Conservation (phyloP, 37 sponge, comb jelly and placozoan species). For the Halichondria panicea region DNA sequence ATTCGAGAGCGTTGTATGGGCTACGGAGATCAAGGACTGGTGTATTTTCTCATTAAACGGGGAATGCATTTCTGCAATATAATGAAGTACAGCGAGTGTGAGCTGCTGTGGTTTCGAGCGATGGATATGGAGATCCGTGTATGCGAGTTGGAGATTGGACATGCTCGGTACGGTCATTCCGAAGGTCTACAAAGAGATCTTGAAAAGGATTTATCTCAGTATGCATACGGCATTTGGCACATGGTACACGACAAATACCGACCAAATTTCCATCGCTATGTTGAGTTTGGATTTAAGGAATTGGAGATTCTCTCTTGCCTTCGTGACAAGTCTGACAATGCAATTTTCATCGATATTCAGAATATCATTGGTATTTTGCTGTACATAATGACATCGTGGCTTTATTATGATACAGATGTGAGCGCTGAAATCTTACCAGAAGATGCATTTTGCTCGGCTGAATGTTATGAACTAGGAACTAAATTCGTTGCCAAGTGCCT, state of each 20-base stretch:
- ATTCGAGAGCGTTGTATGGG: slow-evolving; percentile 89
- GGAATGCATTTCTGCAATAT: slow-evolving; percentile 48
- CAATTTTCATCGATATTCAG: slow-evolving; percentile 45
- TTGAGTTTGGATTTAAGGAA: slow-evolving; percentile 63
- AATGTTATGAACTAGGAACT: slow-evolving; percentile 38
- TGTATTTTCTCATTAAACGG: slow-evolving; percentile 64
- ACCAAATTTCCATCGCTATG: slow-evolving; percentile 53
- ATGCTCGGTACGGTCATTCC: slow-evolving; percentile 56
- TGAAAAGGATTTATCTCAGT: slow-evolving; percentile 73
- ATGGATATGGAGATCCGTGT: slow-evolving; percentile 67
- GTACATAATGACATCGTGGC: slow-evolving; percentile 64
- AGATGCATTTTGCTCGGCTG: slow-evolving; percentile 4
- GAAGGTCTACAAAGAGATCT: slow-evolving; percentile 70
- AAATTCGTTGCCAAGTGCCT: slow-evolving; percentile 54
- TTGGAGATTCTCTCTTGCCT: slow-evolving; percentile 57
- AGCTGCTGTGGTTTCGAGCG: slow-evolving; percentile 62
- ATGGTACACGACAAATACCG: slow-evolving; percentile 55
- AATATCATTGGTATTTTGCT: slow-evolving; percentile 46
- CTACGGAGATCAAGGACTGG: slow-evolving; percentile 63
- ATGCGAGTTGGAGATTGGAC: slow-evolving; percentile 52
- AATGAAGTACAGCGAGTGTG: slow-evolving; percentile 28
- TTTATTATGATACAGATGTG: slow-evolving; percentile 30
- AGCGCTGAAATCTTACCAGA: slow-evolving; percentile 5
- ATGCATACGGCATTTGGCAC: slow-evolving; percentile 56
- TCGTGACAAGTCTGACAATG: slow-evolving; percentile 42